phyloP scores from a whole-genome alignment of 1,140 invertebrate species.

The Musca domestica region DNA sequence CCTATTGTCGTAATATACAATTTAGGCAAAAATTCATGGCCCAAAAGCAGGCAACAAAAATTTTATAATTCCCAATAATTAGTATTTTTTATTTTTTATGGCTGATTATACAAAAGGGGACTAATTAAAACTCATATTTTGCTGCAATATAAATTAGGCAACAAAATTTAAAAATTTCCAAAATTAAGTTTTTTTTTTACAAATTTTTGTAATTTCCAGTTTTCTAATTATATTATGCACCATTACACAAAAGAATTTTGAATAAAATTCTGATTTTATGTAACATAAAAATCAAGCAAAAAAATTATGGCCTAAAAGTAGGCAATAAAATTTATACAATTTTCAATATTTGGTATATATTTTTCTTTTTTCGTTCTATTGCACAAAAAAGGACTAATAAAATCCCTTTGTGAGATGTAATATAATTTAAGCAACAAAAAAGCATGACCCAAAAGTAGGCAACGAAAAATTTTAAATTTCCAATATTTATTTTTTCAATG shows the following conservation, averaged over 20 bases:
- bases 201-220: no score
- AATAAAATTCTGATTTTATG: not conserved
- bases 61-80: not conserved
- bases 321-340: not conserved
- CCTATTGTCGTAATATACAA: no score
- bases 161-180: no score
- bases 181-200: no score
- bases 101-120: no score
- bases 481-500: no score
- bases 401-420: not conserved
- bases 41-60: constrained; percentile 21
- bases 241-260: no score
- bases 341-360: not conserved
- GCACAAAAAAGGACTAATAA: not conserved
- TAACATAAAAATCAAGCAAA: not conserved
- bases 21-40: not conserved
- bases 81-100: no score
- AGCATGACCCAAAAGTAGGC: not conserved
- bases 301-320: no score
- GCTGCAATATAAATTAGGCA: not conserved
- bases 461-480: not conserved
- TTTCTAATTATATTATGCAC: no score
- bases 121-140: not conserved
- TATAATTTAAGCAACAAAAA: no score
- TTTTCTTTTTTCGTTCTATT: no score